These are phyloP conservation scores for Sebastes diaconus DNA, from an alignment of 2,797 vertebrate genomes.

Conservation along the genomic window DNA sequence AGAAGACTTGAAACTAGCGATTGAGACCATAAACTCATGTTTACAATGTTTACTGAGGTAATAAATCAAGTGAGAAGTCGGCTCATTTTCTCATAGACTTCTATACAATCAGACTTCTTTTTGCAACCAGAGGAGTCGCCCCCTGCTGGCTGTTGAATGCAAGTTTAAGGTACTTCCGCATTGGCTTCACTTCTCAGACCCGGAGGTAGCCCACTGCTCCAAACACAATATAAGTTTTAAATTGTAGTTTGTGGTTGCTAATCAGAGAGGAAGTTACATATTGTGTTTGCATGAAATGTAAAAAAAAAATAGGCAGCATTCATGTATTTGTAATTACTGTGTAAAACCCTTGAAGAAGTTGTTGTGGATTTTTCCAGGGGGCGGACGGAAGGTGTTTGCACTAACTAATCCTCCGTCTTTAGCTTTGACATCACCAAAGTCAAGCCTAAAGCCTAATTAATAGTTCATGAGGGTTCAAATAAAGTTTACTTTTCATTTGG, in stretches of 20 bases:
- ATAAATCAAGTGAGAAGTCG: too few relatives aligned
- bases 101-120: too few relatives aligned
- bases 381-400: neutral
- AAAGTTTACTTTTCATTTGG: conserved; percentile 19
- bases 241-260: neutral
- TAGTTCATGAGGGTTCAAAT: conserved; percentile 25
- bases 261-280: neutral
- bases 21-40: too few relatives aligned
- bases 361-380: neutral
- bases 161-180: neutral
- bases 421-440: conserved; percentile 15
- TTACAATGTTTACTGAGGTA: too few relatives aligned
- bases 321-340: neutral
- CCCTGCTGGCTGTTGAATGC: neutral
- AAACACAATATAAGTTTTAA: neutral
- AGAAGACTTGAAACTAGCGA: too few relatives aligned
- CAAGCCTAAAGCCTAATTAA: conserved; percentile 13
- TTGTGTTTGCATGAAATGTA: neutral
- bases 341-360: neutral
- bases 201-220: neutral
- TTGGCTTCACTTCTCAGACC: neutral
- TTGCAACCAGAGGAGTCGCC: too few relatives aligned
- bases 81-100: too few relatives aligned
- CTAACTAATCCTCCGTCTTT: neutral
- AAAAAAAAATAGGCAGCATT: neutral